Percentiles rank a stretch among this genome's conserved stretches.
Conservation (phyloP, 2,113 vertebrate genomes). For the Anser cygnoides region DNA sequence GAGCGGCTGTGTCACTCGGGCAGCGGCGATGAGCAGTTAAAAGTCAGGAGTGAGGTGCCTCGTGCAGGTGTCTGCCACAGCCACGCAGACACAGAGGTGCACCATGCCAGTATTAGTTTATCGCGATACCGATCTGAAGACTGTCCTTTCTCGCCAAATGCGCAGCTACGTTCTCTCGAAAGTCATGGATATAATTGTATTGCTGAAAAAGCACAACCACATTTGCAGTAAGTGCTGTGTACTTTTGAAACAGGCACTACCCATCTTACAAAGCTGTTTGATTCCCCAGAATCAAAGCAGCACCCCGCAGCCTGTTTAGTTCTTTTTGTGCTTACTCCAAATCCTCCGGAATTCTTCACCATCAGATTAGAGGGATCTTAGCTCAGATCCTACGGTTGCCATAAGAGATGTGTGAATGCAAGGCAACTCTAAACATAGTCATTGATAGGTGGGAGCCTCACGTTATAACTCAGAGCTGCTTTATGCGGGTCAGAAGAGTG, state of each 20-base stretch:
- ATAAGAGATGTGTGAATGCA: neutral
- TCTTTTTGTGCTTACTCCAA: neutral
- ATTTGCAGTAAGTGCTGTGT: neutral
- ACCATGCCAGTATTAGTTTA: neutral
- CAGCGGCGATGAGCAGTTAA: neutral
- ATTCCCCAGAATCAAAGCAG: neutral
- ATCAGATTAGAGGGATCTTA: neutral
- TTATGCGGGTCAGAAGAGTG: neutral
- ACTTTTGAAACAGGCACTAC: neutral
- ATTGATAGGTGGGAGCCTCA: neutral
- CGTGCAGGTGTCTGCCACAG: neutral
- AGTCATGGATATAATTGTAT: slow-evolving; percentile 94
- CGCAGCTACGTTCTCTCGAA: slow-evolving; percentile 79
- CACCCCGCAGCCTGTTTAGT: neutral
- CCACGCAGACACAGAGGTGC: neutral
- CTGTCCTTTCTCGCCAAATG: slow-evolving; percentile 74
- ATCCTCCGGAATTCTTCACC: neutral
- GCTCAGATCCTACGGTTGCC: neutral
- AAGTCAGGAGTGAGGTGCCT: neutral
- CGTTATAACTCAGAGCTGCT: neutral
- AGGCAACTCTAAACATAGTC: neutral
- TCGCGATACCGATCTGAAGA: slow-evolving; percentile 81
- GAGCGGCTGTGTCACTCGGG: neutral
- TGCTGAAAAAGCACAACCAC: slow-evolving; percentile 76
- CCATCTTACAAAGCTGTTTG: neutral